Base-by-base conservation (phyloP, 2,888 invertebrate genomes). In the Dexiosoma caninum region DNA sequence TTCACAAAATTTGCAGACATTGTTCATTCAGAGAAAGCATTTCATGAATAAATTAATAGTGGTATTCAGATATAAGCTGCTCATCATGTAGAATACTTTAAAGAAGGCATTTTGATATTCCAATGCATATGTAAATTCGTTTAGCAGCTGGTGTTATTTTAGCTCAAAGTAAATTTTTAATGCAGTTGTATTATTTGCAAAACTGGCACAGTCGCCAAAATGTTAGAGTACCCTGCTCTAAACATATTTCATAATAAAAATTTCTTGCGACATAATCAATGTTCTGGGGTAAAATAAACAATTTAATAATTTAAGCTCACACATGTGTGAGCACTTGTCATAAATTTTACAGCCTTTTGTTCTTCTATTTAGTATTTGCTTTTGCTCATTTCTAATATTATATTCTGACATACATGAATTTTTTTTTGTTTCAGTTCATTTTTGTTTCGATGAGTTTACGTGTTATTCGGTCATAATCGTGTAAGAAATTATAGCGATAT, bases 401-500 rank as follows among this genome's bases (percentile, higher is more conserved):
- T 16, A 71, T 60, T 53, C 30, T 37, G 51, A 44, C 64, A 71
- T 78, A 44, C 64, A 71, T 78, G 51, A 51, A 53, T 44, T 69
- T 66, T 66, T 60, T 16, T 71, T 4, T 8, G 19, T 16, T 16
- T 71, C 7, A 10, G 19, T 16, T 4, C n/a, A 30, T 67, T 32
- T 23, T 71, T 5, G 64, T 72, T n/a, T 78, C 16, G 16, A 53
- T 59, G 46, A 67, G 62, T 46, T 78, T 67, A 78, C 78, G 78
- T 78, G 78, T 49, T 67, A 30, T 67, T 32, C n/a, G 60, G 67
- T 62, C 72, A 78, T 78, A 72, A 78, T 16, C 64, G 64, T 44
- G 27, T 55, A 60, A 55, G 27, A 23, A 59, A 40, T 51, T 49
- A 32, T 12, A 35, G 16, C 10, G 21, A 10, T 32, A 55, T 44